Conservation (phyloP, 2,888 invertebrate species). For the Danaus chrysippus region DNA sequence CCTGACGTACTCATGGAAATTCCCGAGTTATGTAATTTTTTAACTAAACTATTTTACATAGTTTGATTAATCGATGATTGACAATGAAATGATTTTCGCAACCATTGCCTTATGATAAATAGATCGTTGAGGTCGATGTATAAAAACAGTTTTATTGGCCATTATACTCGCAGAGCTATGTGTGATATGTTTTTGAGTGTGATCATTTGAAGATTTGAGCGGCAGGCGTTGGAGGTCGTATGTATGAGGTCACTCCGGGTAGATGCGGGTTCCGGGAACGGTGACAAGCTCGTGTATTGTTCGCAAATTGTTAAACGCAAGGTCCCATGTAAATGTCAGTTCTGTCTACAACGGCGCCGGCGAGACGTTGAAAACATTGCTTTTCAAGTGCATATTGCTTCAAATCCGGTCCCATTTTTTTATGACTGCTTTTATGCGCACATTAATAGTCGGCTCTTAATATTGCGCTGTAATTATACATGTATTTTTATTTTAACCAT, state of each 20-base stretch:
- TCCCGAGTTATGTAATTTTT: no score
- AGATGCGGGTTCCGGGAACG: conserved; percentile 65
- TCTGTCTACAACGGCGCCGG: conserved; percentile 59
- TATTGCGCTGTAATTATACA: conserved; percentile 9
- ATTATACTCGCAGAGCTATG: conserved; percentile 10
- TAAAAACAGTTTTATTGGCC: conserved; percentile 7
- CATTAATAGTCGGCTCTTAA: conserved; percentile 10
- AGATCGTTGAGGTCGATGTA: not conserved
- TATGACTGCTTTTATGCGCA: conserved; percentile 24
- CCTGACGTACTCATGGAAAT: no score
- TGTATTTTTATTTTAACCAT: conserved; percentile 6
- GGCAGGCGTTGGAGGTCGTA: conserved; percentile 45
- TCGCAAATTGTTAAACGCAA: conserved; percentile 48
- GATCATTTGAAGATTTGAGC: not conserved
- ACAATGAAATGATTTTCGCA: conserved; percentile 2
- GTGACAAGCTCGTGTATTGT: conserved; percentile 72
- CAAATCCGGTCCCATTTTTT: conserved; percentile 33
- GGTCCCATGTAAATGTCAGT: conserved; percentile 71
- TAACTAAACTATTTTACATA: no score
- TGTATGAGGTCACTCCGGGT: conserved; percentile 58
- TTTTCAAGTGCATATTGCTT: conserved; percentile 34
- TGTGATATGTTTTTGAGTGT: conserved; percentile 14
- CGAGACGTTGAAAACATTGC: conserved; percentile 38
- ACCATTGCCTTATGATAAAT: not conserved
- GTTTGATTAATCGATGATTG: conserved; percentile 4